phyloP scores from a whole-genome alignment of 2,113 vertebrate genomes.

The Aegithalos caudatus region DNA sequence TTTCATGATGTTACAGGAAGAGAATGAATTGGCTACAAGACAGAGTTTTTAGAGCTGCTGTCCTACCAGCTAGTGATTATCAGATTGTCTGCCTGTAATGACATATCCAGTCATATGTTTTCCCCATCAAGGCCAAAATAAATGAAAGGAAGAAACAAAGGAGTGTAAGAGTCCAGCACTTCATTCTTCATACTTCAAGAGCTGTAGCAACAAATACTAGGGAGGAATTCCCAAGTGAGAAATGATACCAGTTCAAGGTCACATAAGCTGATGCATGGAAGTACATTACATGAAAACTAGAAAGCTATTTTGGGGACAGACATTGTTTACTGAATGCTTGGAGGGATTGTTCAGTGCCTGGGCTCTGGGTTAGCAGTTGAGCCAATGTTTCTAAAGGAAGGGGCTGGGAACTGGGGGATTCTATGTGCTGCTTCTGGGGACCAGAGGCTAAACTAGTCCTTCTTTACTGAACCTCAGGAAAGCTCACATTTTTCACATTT shows the following conservation, averaged over 20 bases:
- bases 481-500: neutral
- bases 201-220: constrained; percentile 17
- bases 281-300: constrained; percentile 38
- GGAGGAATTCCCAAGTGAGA: constrained; percentile 45
- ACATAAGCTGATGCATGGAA: constrained; percentile 41
- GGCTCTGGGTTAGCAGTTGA: neutral
- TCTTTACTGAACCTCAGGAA: neutral
- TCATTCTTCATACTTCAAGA: constrained; percentile 52
- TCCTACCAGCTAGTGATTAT: neutral
- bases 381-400: neutral
- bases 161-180: constrained; percentile 50
- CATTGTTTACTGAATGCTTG: constrained; percentile 29
- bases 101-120: constrained; percentile 39
- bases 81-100: constrained; percentile 1
- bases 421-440: neutral
- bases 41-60: neutral
- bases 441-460: neutral
- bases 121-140: constrained; percentile 52
- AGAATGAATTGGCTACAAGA: neutral
- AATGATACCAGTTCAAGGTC: constrained; percentile 36
- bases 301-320: constrained; percentile 28
- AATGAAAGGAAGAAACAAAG: constrained; percentile 59
- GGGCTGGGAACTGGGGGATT: neutral
- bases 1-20: neutral
- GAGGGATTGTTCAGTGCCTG: neutral